Evolutionary conservation across 2,888 invertebrate genomes (phyloP).

Genomic region (Eueremaeus valkanovi): DNA sequence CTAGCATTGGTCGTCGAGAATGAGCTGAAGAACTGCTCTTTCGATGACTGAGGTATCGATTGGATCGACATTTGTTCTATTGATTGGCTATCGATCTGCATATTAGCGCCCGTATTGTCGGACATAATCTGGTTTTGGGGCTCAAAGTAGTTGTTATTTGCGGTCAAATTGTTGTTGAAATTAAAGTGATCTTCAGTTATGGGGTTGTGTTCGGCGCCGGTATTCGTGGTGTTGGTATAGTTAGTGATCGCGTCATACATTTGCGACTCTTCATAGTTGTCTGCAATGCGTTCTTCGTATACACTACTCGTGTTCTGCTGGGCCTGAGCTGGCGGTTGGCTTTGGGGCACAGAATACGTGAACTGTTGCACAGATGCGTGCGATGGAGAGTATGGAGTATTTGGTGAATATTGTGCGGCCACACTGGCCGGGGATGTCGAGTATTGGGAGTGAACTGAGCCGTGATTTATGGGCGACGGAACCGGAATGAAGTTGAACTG

Average conservation of each 20-base stretch:
- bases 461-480: conserved; percentile 29
- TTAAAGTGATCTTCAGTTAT: conserved; percentile 8
- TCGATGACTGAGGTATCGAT: conserved; percentile 8
- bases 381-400: conserved; percentile 9
- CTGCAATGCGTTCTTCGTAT: not conserved
- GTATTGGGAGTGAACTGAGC: conserved; percentile 28
- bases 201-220: not conserved
- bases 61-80: conserved; percentile 18
- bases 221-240: conserved; percentile 11
- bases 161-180: not conserved
- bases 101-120: not conserved
- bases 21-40: conserved; percentile 12
- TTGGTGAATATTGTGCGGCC: conserved; percentile 30
- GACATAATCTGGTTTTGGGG: not conserved
- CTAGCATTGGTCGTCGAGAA: not conserved
- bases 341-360: conserved; percentile 23
- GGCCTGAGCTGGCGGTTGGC: conserved; percentile 36
- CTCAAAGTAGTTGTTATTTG: not conserved
- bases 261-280: conserved; percentile 10
- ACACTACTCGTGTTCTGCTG: not conserved
- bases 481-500: conserved; percentile 30
- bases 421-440: conserved; percentile 19
- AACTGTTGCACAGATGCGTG: conserved; percentile 28
- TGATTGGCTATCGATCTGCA: not conserved
- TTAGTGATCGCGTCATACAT: conserved; percentile 33